These are phyloP conservation scores for Propsilocerus akamusi DNA, from an alignment of 1,140 invertebrate genomes.

Conservation along the genomic window DNA sequence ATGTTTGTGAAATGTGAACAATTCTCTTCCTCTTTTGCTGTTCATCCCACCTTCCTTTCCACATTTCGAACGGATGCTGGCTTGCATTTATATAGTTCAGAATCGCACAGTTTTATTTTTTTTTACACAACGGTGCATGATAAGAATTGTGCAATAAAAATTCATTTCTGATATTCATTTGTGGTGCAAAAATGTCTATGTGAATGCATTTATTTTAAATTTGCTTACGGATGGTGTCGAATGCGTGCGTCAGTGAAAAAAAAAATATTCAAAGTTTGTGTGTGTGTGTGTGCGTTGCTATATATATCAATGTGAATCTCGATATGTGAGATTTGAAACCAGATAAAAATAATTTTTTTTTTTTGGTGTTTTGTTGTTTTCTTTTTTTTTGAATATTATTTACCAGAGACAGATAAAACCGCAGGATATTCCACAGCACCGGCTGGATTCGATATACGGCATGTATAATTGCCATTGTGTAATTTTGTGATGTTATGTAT, in stretches of 20 bases:
- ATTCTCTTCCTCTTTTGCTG: too few species aligned
- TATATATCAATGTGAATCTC: not conserved
- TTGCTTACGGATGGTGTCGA: slow-evolving; percentile 3
- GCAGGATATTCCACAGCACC: slow-evolving; percentile 36
- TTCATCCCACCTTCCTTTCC: too few species aligned
- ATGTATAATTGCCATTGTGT: slow-evolving; percentile 47
- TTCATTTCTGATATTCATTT: too few species aligned
- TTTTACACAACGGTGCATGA: too few species aligned
- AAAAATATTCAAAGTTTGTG: too few species aligned
- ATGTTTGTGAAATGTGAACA: too few species aligned
- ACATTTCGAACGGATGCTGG: too few species aligned
- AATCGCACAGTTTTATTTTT: too few species aligned
- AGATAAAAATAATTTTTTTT: not conserved
- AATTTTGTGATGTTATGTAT: slow-evolving; percentile 37
- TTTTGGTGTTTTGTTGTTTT: not conserved
- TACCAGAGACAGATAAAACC: slow-evolving; percentile 45
- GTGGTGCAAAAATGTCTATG: too few species aligned
- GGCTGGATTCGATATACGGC: slow-evolving; percentile 38
- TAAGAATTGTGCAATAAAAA: too few species aligned
- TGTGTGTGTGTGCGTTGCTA: not conserved
- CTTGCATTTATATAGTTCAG: too few species aligned
- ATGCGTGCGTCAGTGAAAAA: too few species aligned
- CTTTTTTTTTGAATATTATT: slow-evolving; percentile 14
- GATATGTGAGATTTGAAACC: not conserved
- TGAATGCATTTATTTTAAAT: not conserved